Conservation (phyloP, 2,113 vertebrate genomes). For the Columba livia region DNA sequence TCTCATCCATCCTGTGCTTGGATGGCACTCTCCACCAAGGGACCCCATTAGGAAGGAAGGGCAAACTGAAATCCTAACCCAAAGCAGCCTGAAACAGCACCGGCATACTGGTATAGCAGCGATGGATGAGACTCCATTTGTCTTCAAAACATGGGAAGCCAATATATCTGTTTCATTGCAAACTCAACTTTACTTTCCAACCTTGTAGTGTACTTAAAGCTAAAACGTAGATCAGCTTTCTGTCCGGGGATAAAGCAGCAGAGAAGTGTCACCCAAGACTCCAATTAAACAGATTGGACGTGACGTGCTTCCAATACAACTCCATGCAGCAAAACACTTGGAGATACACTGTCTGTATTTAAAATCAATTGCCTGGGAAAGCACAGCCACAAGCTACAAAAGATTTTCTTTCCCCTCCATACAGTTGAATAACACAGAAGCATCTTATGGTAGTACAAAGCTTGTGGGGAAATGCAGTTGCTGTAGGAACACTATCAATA, state of each 20-base stretch:
- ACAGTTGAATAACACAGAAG: neutral
- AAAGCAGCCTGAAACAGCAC: constrained; percentile 49
- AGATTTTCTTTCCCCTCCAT: neutral
- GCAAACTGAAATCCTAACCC: constrained; percentile 59
- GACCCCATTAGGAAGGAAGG: constrained; percentile 77
- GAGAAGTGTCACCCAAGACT: constrained; percentile 11
- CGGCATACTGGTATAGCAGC: neutral
- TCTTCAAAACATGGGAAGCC: constrained; percentile 57
- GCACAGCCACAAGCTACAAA: neutral
- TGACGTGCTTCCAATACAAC: neutral
- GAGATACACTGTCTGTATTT: neutral
- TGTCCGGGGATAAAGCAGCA: neutral
- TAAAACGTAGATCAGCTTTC: constrained; percentile 9
- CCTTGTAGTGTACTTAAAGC: constrained; percentile 41
- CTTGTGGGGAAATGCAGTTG: neutral
- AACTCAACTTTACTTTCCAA: constrained; percentile 57
- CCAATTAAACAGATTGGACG: constrained; percentile 38
- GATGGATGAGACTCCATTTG: constrained; percentile 64
- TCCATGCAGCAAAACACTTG: neutral
- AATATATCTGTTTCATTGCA: constrained; percentile 52
- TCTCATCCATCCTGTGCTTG: constrained; percentile 67
- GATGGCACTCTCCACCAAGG: constrained; percentile 73
- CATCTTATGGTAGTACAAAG: neutral
- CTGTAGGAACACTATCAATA: neutral
- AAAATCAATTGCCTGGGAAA: constrained; percentile 14